phyloP scores from a whole-genome alignment of 2,888 invertebrate species.

The Blastobasis adustella region DNA sequence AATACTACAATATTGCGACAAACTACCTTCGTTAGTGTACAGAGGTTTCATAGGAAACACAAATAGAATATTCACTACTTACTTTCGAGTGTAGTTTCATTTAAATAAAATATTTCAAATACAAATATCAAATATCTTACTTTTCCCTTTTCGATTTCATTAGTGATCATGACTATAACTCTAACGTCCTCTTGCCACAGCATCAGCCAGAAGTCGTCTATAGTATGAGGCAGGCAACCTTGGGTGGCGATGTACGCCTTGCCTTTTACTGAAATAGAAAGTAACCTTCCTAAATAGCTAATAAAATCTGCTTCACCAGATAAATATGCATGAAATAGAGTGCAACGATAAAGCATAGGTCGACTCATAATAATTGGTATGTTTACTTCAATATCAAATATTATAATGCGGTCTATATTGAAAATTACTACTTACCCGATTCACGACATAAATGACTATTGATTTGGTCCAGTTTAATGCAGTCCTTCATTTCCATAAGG shows the following conservation, averaged over 20 bases:
- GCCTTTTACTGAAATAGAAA: conserved; percentile 41
- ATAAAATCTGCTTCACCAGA: too few relatives aligned
- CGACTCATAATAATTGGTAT: too few relatives aligned
- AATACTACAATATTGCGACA: too few relatives aligned
- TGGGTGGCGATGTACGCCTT: conserved; percentile 93
- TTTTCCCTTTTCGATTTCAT: conserved; percentile 94
- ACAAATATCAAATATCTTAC: conserved; percentile 37
- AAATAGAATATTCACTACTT: too few relatives aligned
- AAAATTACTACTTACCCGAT: conserved; percentile 25
- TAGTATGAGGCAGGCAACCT: conserved; percentile 92
- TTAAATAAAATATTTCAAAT: neutral
- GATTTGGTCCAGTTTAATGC: conserved; percentile 42
- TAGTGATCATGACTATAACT: conserved; percentile 98
- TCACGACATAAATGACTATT: conserved; percentile 39
- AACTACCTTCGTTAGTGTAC: too few relatives aligned
- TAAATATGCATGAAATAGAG: too few relatives aligned
- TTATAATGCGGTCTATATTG: too few relatives aligned
- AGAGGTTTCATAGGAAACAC: too few relatives aligned
- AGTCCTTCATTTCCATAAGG: conserved; percentile 41
- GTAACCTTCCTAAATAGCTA: neutral
- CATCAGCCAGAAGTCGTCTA: conserved; percentile 98
- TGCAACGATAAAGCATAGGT: too few relatives aligned
- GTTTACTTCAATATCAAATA: too few relatives aligned
- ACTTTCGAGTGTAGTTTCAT: too few relatives aligned
- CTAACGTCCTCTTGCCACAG: conserved; percentile 98